Evolutionary conservation across 2,797 vertebrate genomes (phyloP).

Genomic region (Dermochelys coriacea): DNA sequence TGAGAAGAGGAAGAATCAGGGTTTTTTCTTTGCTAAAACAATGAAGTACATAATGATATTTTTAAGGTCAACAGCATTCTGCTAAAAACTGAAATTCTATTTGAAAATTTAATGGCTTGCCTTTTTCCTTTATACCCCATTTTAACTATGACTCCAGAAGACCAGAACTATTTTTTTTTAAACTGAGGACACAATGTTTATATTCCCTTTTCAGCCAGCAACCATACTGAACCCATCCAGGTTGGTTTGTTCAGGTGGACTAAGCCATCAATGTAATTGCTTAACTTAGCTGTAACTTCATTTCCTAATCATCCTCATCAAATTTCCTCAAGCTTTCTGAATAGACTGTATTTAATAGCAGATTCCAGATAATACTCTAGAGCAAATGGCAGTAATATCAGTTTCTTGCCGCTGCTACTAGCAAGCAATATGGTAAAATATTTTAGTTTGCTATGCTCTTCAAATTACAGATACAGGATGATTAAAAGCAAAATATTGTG

Average conservation of each 20-base stretch:
- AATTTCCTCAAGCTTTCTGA: constrained; percentile 52
- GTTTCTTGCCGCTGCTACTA: not conserved
- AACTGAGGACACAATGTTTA: not conserved
- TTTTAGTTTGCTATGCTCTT: constrained; percentile 9
- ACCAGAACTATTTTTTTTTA: not conserved
- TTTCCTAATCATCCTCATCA: constrained; percentile 66
- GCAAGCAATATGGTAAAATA: not conserved
- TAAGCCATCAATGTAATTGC: not conserved
- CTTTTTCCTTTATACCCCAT: not conserved
- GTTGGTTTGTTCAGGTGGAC: constrained; percentile 24
- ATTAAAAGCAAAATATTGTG: constrained; percentile 21
- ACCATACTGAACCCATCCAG: not conserved
- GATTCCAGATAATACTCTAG: constrained; percentile 12
- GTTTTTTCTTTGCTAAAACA: not conserved
- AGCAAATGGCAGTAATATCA: not conserved
- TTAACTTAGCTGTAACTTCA: constrained; percentile 37
- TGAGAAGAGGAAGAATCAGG: not conserved
- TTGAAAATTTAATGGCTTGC: not conserved
- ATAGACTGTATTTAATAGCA: constrained; percentile 28
- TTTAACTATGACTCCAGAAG: not conserved
- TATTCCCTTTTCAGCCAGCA: not conserved
- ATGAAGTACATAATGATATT: not conserved
- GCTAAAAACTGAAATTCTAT: not conserved
- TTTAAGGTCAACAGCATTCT: not conserved
- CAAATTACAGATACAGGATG: not conserved